Percentiles rank a stretch among this genome's conserved stretches.
phyloP scores from a whole-genome alignment of 2,113 vertebrate species.

The Plecturocebus donacophilus region DNA sequence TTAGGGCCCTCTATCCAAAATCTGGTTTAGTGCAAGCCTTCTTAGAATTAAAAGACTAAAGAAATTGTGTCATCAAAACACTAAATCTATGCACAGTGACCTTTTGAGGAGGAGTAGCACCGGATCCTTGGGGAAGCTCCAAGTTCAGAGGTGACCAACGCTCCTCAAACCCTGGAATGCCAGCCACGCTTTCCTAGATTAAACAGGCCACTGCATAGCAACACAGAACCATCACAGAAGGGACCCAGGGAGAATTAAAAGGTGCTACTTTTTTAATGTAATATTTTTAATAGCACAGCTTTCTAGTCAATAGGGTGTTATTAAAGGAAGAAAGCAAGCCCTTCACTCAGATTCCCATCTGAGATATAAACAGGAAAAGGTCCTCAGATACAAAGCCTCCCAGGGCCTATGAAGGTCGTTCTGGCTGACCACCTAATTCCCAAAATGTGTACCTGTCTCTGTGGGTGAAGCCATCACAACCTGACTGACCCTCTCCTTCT shows the following conservation, averaged over 20 bases:
- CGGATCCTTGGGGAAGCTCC: background rate
- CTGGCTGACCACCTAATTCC: background rate
- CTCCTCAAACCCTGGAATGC: background rate
- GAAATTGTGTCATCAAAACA: background rate
- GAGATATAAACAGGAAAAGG: background rate
- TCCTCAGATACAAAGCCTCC: background rate
- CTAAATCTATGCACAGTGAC: background rate
- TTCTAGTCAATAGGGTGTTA: background rate
- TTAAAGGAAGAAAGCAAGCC: background rate
- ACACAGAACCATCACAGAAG: background rate
- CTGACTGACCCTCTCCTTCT: background rate
- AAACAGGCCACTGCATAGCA: background rate
- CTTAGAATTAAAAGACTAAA: background rate
- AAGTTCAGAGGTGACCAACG: accelerated
- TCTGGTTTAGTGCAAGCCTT: background rate
- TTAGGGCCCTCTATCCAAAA: background rate
- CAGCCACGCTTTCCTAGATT: background rate
- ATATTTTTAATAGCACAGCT: background rate
- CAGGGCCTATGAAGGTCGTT: background rate
- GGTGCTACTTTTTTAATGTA: background rate
- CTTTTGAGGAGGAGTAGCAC: background rate
- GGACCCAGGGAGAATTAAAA: background rate
- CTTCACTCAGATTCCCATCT: background rate
- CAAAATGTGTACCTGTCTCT: background rate
- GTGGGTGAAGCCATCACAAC: background rate